phyloP scores from a whole-genome alignment of 2,888 invertebrate species.

The Epinotia nisella region DNA sequence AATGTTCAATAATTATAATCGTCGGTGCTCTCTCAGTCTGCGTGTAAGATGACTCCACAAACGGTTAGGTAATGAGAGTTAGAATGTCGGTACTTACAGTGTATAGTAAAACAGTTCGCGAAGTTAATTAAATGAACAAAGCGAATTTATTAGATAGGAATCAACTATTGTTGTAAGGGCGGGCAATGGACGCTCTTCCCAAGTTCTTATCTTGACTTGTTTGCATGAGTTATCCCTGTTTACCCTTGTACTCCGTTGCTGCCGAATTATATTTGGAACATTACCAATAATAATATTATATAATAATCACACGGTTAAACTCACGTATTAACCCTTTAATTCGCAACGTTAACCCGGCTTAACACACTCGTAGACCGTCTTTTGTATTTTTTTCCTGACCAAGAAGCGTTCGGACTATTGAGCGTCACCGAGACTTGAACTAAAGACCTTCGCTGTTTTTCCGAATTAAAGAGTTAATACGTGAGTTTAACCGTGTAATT shows the following conservation, averaged over 20 bases:
- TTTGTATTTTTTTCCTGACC: too few relatives aligned
- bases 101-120: conserved; percentile 68
- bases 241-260: conserved; percentile 47
- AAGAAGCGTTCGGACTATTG: too few relatives aligned
- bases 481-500: too few relatives aligned
- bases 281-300: conserved; percentile 17
- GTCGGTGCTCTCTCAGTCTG: conserved; percentile 55
- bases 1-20: conserved; percentile 66
- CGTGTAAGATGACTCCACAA: conserved; percentile 50
- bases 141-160: conserved; percentile 67
- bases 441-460: too few relatives aligned
- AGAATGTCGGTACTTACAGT: conserved; percentile 52
- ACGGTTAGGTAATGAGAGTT: conserved; percentile 56
- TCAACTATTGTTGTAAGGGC: conserved; percentile 70
- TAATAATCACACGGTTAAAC: too few relatives aligned
- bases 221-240: conserved; percentile 64
- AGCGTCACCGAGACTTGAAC: too few relatives aligned
- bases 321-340: too few relatives aligned
- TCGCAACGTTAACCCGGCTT: too few relatives aligned
- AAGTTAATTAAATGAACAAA: conserved; percentile 76
- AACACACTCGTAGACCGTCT: too few relatives aligned
- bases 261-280: conserved; percentile 28
- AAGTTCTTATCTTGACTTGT: conserved; percentile 68
- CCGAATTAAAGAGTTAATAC: too few relatives aligned
- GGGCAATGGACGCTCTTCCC: conserved; percentile 62